Base-by-base conservation (phyloP, 2,888 invertebrate species). In the Vesta saturnalis region DNA sequence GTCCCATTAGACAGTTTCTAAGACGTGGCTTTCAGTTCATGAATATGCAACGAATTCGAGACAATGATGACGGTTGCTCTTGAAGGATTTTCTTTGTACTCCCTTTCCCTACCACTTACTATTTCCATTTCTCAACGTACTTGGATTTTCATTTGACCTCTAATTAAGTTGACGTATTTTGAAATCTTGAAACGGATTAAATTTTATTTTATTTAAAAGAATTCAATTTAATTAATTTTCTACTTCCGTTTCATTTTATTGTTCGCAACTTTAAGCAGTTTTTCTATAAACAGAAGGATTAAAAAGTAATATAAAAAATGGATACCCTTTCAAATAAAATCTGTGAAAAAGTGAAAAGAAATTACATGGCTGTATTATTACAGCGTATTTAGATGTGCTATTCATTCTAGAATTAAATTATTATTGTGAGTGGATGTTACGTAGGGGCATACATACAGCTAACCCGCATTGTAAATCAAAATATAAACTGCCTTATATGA, bases 1-100 rank as follows among this genome's bases (percentile, higher is more conserved):
- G 70, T 73, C 73, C 73, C 73, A 72, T 71, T 69, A 73, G 71
- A 68, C 71, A 65, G 66, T 66, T 66, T 66, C 61, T 67, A 71
- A 72, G 73, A 71, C 71, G 70, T 55, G 66, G 69, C 66, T 66
- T 66, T 62, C 66, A 55, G 54, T 66, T 73, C 73, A 73, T 73
- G 73, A 73, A 72, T 73, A 73, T 73, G 71, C 71, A 73, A 59
- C 61, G 67, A 56, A 61, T 49, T 65, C 54, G 57, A 68, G 63
- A 73, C 70, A 72, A 68, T 68, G 60, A 68, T 61, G 19, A 60
- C 39, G 39, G 39, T 39, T 49, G 58, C 55, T 55, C 63, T 64
- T 64, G 66, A 60, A 63, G 62, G 69, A 61, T 64, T 67, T 69
- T 60, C 39, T 39, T 39, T 39, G 12, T 39, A 39, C 39, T 23